Conservation (phyloP, 2,888 invertebrate species). For the Euspilapteryx auroguttella region DNA sequence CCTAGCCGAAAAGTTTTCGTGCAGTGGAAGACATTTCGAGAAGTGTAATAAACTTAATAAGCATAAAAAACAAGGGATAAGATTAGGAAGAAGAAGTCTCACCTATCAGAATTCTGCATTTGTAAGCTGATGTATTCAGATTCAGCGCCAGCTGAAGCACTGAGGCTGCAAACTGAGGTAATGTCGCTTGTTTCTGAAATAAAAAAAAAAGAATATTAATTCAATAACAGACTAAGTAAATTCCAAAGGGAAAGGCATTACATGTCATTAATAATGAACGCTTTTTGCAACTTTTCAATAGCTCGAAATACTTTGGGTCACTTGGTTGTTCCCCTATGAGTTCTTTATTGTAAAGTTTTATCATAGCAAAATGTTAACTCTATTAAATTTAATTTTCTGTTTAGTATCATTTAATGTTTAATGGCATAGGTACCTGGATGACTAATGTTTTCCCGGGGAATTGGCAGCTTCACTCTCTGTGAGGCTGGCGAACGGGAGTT, state of each 20-base stretch:
- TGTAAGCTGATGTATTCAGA: conserved; percentile 41
- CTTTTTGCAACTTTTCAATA: too few species aligned
- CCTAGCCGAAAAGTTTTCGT: too few species aligned
- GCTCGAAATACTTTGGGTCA: too few species aligned
- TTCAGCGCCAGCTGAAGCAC: conserved; percentile 65
- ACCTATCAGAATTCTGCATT: conserved; percentile 14
- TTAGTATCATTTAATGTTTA: neutral
- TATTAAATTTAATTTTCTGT: neutral
- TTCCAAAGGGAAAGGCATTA: too few species aligned
- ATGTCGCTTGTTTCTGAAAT: conserved; percentile 69
- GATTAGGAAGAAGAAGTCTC: too few species aligned
- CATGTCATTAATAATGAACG: too few species aligned
- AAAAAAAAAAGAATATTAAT: conserved; percentile 2
- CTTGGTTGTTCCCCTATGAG: neutral
- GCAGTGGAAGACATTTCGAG: too few species aligned
- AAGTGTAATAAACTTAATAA: too few species aligned
- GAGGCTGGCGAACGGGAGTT: conserved; percentile 39
- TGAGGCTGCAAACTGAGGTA: conserved; percentile 72
- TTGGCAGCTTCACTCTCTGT: conserved; percentile 25
- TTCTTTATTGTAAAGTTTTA: too few species aligned
- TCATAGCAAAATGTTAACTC: neutral
- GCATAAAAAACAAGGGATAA: too few species aligned
- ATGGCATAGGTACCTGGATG: conserved; percentile 38
- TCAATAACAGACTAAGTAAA: too few species aligned
- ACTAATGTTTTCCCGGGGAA: conserved; percentile 62